Percentiles rank a stretch among this genome's conserved stretches.
Evolutionary conservation across 2,113 vertebrate genomes (phyloP).

Genomic region (Arothron firmamentum): DNA sequence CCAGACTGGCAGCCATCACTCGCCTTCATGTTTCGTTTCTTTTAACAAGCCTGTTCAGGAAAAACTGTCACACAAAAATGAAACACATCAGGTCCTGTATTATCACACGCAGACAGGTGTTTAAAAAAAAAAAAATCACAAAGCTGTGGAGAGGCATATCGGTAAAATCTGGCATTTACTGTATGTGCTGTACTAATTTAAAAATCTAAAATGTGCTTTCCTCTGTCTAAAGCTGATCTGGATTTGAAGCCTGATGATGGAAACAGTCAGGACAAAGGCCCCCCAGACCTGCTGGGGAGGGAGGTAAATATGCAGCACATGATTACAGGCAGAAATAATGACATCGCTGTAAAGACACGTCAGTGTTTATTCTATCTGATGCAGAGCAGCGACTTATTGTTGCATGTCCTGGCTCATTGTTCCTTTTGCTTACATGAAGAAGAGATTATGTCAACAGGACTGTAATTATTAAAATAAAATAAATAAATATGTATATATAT

Average conservation of each 20-base stretch:
- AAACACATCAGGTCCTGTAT: not conserved
- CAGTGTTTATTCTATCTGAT: not conserved
- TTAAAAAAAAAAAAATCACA: not conserved
- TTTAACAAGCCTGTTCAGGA: conserved; percentile 8
- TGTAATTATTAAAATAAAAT: no score
- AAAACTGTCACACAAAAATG: conserved; percentile 18
- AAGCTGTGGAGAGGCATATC: no score
- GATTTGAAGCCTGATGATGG: conserved; percentile 74
- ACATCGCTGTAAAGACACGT: not conserved
- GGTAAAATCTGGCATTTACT: no score
- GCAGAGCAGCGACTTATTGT: not conserved
- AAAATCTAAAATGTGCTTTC: not conserved
- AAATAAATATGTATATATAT: no score
- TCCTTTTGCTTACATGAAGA: not conserved
- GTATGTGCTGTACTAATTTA: no score
- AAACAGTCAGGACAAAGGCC: conserved; percentile 59
- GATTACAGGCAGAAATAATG: not conserved
- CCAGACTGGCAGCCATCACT: conserved; percentile 5
- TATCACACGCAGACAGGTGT: not conserved
- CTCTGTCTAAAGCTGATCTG: conserved; percentile 72
- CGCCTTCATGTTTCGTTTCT: not conserved
- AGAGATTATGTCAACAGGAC: not conserved
- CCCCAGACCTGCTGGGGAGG: conserved; percentile 31
- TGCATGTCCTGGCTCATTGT: not conserved
- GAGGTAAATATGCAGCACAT: conserved; percentile 43